Conservation (phyloP, 2,113 vertebrate genomes). For the Melanerpes formicivorus region DNA sequence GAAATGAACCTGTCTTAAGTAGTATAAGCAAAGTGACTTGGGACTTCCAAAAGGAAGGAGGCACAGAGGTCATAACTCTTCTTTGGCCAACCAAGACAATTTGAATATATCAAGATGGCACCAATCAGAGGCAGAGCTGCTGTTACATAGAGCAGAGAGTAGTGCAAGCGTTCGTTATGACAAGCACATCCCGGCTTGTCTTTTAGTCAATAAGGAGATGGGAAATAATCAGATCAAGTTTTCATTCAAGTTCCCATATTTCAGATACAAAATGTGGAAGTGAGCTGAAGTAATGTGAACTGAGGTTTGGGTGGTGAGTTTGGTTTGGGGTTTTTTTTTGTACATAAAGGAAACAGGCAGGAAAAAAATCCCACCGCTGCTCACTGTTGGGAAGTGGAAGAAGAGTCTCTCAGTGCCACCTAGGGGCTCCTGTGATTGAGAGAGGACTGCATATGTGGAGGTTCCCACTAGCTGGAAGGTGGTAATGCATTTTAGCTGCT, state of each 20-base stretch:
- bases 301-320: neutral
- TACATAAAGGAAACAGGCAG: neutral
- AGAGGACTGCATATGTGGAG: rapidly evolving
- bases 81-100: neutral
- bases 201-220: neutral
- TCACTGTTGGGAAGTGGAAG: neutral
- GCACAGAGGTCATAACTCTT: neutral
- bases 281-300: neutral
- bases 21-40: neutral
- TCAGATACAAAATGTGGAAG: neutral
- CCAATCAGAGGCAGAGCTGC: neutral
- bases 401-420: neutral
- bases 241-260: neutral
- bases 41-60: neutral
- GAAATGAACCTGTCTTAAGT: neutral
- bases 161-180: neutral
- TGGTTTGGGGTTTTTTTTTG: neutral
- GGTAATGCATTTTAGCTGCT: neutral
- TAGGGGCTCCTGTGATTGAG: neutral
- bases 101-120: neutral
- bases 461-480: neutral
- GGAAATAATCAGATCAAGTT: neutral
- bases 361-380: neutral
- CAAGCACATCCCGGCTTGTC: neutral
- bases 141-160: neutral